Evolutionary conservation across 2,888 invertebrate genomes (phyloP), one percentile per base, ranked within the genome.

Genomic region (Caenorhabditis macrosperma): DNA sequence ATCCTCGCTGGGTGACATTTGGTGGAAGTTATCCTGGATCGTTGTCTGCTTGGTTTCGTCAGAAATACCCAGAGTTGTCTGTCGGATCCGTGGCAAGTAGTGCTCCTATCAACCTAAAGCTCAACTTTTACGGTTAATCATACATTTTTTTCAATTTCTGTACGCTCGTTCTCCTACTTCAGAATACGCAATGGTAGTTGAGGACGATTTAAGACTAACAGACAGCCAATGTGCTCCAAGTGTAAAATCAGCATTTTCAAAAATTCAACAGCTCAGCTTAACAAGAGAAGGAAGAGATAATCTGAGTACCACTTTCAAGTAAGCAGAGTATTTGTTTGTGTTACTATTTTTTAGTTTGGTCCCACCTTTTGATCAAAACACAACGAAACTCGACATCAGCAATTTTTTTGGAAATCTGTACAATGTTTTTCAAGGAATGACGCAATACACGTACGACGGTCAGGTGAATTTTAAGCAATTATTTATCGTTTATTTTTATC

Each of bases 381-480:
- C 82, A 0, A 84, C 82, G 2, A 84, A 85, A 63, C 72, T 84
- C 2, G 87, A 87, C 50, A 84, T 85, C 44, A 87, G 78, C 33
- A 88, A 88, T 61, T 86, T 88, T 48, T 83, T 88, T 38, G 85
- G 81, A 0, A 87, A 84, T 60, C 28, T 88, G 12, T 88, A 83
- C 77, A 81, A 82, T 52, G 75, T 77, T 17, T 87, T 82, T 68
- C 88, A 88, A 77, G 87, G 87, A 61, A 88, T 88, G 83, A 86
- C 86, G n/a, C 88, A 88, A 50, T 88, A 88, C 64, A 88, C 88
- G 4, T 88, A 86, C 48, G 88, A 88, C 63, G 86, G 85, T 68
- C 78, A 81, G 80, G 88, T 87, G 60, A n/a, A n/a, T n/a, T n/a
- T n/a, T n/a, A n/a, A n/a, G n/a, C n/a, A n/a, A n/a, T n/a, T n/a